Conservation (phyloP, 2,888 invertebrate genomes). For the Dicycla oo region DNA sequence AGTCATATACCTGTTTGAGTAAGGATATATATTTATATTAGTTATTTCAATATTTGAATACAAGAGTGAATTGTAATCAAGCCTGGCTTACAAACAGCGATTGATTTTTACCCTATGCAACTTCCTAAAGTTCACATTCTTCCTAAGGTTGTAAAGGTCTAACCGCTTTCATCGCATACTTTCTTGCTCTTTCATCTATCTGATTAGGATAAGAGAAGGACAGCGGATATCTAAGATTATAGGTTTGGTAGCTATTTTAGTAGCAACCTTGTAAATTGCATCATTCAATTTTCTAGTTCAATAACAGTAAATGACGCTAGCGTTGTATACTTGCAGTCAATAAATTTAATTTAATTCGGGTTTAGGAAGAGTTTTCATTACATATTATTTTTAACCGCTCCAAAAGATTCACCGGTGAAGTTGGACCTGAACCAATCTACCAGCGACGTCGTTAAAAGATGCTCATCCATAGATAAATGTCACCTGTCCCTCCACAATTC, state of each 20-base stretch:
- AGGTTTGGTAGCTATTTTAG: slow-evolving; percentile 31
- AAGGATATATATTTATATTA: not conserved
- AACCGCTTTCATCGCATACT: not conserved
- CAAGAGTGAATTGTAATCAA: not conserved
- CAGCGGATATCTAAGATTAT: not conserved
- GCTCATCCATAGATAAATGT: too few species aligned
- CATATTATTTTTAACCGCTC: too few species aligned
- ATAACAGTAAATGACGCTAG: slow-evolving; percentile 12
- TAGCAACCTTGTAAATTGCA: slow-evolving; percentile 24
- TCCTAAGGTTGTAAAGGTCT: not conserved
- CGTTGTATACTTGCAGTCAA: not conserved
- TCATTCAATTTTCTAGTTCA: slow-evolving; percentile 28
- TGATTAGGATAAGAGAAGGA: not conserved
- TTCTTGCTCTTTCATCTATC: slow-evolving; percentile 7
- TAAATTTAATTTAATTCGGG: too few species aligned
- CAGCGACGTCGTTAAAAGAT: too few species aligned
- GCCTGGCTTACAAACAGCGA: not conserved
- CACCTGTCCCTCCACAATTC: too few species aligned
- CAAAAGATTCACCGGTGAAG: too few species aligned
- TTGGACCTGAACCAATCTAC: too few species aligned
- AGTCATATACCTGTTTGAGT: not conserved
- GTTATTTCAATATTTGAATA: slow-evolving; percentile 3
- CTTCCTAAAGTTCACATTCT: slow-evolving; percentile 3
- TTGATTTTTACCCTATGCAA: not conserved
- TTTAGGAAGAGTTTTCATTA: too few species aligned